phyloP scores from a whole-genome alignment of 2,888 invertebrate species.

The Yponomeuta evonymella region DNA sequence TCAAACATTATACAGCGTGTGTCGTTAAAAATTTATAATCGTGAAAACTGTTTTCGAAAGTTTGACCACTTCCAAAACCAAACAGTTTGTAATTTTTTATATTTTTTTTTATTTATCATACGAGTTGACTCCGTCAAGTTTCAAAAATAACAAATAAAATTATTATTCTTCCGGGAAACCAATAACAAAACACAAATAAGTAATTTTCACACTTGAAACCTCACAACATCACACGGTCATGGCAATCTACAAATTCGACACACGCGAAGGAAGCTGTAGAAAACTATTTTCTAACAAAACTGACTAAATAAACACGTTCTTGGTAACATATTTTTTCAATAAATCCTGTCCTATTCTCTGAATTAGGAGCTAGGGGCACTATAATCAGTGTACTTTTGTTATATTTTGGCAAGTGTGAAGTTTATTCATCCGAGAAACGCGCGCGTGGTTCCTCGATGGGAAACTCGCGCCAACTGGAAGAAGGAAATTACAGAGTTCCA shows the following conservation, averaged over 20 bases:
- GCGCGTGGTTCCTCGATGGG: not conserved
- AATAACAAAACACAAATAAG: not conserved
- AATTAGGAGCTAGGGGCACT: too few species aligned
- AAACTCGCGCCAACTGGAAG: constrained; percentile 4
- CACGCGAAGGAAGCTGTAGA: not conserved
- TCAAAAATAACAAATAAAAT: not conserved
- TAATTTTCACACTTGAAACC: not conserved
- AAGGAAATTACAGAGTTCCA: not conserved
- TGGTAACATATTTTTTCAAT: not conserved
- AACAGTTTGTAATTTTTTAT: too few species aligned
- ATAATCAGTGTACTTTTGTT: too few species aligned
- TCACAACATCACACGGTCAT: not conserved
- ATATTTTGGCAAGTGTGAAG: not conserved
- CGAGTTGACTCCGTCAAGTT: not conserved
- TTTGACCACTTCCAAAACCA: too few species aligned
- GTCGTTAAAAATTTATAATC: too few species aligned
- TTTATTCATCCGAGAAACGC: not conserved
- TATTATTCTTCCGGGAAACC: not conserved
- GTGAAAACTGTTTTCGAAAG: too few species aligned
- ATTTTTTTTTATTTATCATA: too few species aligned
- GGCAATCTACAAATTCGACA: not conserved
- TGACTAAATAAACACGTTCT: not conserved
- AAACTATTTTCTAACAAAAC: not conserved
- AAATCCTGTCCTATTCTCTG: too few species aligned
- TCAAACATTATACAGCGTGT: too few species aligned